These are phyloP conservation scores for Drosophila sproati DNA, from an alignment of 1,140 invertebrate species.

Conservation along the genomic window DNA sequence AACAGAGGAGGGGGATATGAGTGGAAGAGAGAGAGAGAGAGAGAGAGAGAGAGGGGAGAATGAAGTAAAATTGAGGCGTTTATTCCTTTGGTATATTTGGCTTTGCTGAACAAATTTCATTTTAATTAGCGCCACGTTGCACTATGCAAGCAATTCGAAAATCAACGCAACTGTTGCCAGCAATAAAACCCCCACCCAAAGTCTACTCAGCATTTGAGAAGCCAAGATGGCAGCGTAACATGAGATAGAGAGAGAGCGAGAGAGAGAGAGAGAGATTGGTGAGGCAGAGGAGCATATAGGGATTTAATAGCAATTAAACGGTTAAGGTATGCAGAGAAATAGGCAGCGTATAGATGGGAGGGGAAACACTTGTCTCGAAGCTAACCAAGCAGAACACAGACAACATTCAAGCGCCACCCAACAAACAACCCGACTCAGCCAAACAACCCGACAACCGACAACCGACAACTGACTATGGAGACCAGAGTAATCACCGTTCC, in stretches of 20 bases:
- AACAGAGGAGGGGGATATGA: background rate
- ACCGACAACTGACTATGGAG: constrained; percentile 15
- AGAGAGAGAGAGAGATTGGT: background rate
- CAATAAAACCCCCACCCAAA: constrained; percentile 66
- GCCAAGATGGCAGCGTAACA: constrained; percentile 64
- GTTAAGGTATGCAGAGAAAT: constrained; percentile 43
- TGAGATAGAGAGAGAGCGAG: background rate
- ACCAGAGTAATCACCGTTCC: constrained; percentile 23
- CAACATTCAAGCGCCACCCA: constrained; percentile 1
- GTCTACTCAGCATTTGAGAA: constrained; percentile 74
- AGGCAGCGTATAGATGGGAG: background rate
- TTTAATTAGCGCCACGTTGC: constrained; percentile 70
- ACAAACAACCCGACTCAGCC: background rate
- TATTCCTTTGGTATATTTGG: constrained; percentile 11
- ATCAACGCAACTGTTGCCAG: constrained; percentile 41
- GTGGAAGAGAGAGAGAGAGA: too few relatives aligned
- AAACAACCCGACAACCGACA: constrained; percentile 13
- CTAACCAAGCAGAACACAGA: constrained; percentile 59
- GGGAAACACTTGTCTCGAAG: constrained; percentile 46
- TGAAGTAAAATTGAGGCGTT: background rate
- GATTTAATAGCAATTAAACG: constrained; percentile 77
- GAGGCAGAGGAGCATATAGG: constrained; percentile 2
- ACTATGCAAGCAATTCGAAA: constrained; percentile 33
- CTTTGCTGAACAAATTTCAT: constrained; percentile 52
- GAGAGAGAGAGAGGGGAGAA: too few relatives aligned